A percentile compares a stretch with the other conserved stretches of the same genome.
Evolutionary conservation across 2,797 vertebrate species (phyloP).

Genomic region (Takifugu ocellatus): DNA sequence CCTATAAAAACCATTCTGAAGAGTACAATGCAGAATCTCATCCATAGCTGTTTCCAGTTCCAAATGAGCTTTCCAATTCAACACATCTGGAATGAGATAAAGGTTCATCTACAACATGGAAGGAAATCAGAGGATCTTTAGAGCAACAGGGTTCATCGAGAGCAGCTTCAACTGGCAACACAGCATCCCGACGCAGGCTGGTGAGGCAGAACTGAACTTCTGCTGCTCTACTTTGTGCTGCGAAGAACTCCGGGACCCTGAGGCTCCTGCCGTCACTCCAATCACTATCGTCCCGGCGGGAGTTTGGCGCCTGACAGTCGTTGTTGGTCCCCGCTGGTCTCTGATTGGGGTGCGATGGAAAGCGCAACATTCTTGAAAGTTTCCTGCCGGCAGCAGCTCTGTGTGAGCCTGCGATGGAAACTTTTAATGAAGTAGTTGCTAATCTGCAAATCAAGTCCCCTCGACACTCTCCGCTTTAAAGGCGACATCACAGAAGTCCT

Average conservation of each 20-base stretch:
- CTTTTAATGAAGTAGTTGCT: conserved; percentile 15
- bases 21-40: no score
- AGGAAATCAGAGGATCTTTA: no score
- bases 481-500: neutral
- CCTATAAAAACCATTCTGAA: no score
- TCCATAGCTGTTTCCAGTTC: no score
- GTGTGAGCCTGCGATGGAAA: conserved; percentile 11
- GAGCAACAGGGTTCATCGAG: no score
- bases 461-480: conserved; percentile 1
- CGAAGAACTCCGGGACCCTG: conserved; percentile 12
- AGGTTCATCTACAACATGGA: no score
- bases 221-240: conserved; percentile 4
- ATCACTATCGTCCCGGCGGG: conserved; percentile 58
- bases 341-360: conserved; percentile 48
- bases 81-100: no score
- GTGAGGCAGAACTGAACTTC: neutral
- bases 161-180: no score
- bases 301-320: conserved; percentile 39
- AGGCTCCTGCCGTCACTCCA: conserved; percentile 22
- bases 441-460: conserved; percentile 1
- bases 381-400: neutral
- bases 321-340: conserved; percentile 38
- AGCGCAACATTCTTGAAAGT: conserved; percentile 13
- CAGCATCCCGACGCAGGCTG: no score
- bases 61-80: no score